These are phyloP conservation scores for Paedocypris micromegethes DNA, from an alignment of 2,797 vertebrate species.

Conservation along the genomic window DNA sequence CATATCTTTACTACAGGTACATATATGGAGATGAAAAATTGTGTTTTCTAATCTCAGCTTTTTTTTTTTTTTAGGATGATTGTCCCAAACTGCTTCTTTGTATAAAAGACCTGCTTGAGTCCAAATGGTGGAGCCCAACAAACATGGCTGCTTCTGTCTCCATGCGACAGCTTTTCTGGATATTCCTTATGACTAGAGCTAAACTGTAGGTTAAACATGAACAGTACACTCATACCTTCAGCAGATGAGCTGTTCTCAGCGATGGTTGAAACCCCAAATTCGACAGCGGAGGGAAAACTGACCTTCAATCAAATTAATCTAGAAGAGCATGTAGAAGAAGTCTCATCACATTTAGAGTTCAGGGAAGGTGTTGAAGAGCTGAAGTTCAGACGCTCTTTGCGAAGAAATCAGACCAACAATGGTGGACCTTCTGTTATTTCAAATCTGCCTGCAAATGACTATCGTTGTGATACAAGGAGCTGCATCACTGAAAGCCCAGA, in stretches of 20 bases:
- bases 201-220: slow-evolving; percentile 68
- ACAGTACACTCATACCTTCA: slow-evolving; percentile 57
- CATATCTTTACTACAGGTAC: too few species aligned
- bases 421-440: slow-evolving; percentile 10
- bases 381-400: neutral
- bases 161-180: slow-evolving; percentile 59
- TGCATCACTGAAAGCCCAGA: slow-evolving; percentile 6
- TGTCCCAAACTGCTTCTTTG: slow-evolving; percentile 27
- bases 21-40: too few species aligned
- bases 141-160: slow-evolving; percentile 55
- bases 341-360: neutral
- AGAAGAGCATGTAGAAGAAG: neutral
- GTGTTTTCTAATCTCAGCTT: too few species aligned
- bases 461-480: slow-evolving; percentile 4
- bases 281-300: slow-evolving; percentile 30
- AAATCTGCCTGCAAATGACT: neutral
- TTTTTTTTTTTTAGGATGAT: slow-evolving; percentile 34
- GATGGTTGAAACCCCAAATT: slow-evolving; percentile 47
- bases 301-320: slow-evolving; percentile 29
- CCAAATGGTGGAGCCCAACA: slow-evolving; percentile 48
- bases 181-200: slow-evolving; percentile 60
- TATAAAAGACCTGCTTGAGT: slow-evolving; percentile 4
- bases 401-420: slow-evolving; percentile 3
- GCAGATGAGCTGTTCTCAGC: slow-evolving; percentile 50
- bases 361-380: too few species aligned